Conservation (phyloP, 2,797 vertebrate genomes). For the Mastacembelus armatus region DNA sequence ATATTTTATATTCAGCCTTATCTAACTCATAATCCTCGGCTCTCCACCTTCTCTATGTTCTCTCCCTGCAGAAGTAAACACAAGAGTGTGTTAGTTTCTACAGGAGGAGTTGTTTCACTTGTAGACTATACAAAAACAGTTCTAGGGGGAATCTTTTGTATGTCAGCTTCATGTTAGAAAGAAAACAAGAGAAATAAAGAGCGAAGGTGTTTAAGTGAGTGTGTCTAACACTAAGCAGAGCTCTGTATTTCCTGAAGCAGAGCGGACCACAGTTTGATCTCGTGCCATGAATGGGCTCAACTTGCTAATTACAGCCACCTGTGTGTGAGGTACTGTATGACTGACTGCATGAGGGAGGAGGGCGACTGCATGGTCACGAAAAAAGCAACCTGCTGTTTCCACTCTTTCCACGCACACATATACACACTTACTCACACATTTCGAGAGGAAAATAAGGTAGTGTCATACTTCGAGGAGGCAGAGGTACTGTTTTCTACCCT, state of each 20-base stretch:
- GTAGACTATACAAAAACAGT: slow-evolving; percentile 77
- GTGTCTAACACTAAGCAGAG: slow-evolving; percentile 59
- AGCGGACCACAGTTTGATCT: slow-evolving; percentile 74
- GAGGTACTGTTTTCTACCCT: slow-evolving; percentile 43
- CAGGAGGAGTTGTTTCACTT: slow-evolving; percentile 46
- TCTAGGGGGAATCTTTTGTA: slow-evolving; percentile 51
- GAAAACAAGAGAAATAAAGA: slow-evolving; percentile 53
- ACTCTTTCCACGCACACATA: slow-evolving; percentile 38
- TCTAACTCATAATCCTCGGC: slow-evolving; percentile 55
- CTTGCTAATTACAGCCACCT: slow-evolving; percentile 83
- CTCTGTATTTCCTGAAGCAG: slow-evolving; percentile 70
- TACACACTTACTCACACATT: slow-evolving; percentile 28
- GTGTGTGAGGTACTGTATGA: slow-evolving; percentile 51
- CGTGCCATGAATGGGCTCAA: slow-evolving; percentile 74
- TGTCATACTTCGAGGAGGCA: slow-evolving; percentile 40
- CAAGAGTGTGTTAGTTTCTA: slow-evolving; percentile 34
- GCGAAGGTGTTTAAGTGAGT: slow-evolving; percentile 63
- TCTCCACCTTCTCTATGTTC: slow-evolving; percentile 45
- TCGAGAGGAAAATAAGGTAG: slow-evolving; percentile 33
- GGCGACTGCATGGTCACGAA: slow-evolving; percentile 50
- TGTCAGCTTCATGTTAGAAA: slow-evolving; percentile 40
- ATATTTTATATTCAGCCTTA: slow-evolving; percentile 44
- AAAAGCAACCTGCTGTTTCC: slow-evolving; percentile 63
- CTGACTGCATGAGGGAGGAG: slow-evolving; percentile 32
- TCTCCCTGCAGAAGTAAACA: slow-evolving; percentile 44